Base-by-base conservation (phyloP, 2,797 vertebrate species). In the Dicrostonyx torquatus region DNA sequence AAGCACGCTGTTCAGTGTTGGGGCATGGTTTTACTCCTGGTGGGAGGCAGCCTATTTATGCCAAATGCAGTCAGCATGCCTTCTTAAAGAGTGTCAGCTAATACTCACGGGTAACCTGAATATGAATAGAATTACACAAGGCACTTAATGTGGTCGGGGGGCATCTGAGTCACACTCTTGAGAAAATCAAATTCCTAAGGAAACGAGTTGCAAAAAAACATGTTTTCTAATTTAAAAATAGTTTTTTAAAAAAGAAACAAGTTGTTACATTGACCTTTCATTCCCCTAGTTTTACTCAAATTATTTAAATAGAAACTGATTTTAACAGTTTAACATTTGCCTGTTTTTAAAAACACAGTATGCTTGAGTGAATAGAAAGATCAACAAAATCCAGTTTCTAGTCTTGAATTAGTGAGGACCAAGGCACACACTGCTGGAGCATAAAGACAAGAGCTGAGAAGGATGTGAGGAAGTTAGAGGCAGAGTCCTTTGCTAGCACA, bases 81-180 rank as follows among this genome's bases (percentile, higher is more conserved):
- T 88, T 79, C 73, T 43, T 75, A 60, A 89, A 60, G 10, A 92
- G 70, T 37, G 55, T 91, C 70, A 87, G 89, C 20, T 72, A 78
- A 58, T 29, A 82, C 10, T 55, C 89, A 53, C 72, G 82, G 66
- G 91, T 53, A 87, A 91, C 48, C 34, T n/a, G 50, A 70, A 60
- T 75, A 76, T 82, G 66, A 87, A 58, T 62, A 85, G 79, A 93
- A 86, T 92, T 68, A 75, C 31, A 91, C 58, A 94, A 68, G 14
- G 40, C 43, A 85, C 84, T 94, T 89, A 89, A 82, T 96, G 93
- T 93, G 84, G 9, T 24, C 58, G 68, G 62, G n/a, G 86, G 68
- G 31, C 73, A 96, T 80, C 70, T 87, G 45, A 91, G 79, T 55
- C 18, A 55, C 11, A 60, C 22, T 76, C 64, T 72, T 95, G 6